These are phyloP conservation scores for Ranitomeya imitator DNA, from an alignment of 2,113 vertebrate species.

Conservation along the genomic window DNA sequence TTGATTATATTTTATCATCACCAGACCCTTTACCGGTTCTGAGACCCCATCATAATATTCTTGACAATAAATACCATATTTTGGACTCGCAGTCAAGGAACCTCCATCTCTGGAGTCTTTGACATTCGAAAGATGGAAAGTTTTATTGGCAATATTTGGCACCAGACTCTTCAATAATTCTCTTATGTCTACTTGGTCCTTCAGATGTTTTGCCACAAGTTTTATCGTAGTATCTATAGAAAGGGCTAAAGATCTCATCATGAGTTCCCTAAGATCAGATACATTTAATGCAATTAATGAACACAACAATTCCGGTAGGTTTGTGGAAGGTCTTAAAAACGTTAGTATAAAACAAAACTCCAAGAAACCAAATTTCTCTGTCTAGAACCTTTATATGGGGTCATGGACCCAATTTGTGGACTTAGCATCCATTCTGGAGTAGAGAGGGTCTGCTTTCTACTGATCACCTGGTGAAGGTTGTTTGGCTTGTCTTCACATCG, in stretches of 20 bases:
- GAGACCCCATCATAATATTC: constrained; percentile 68
- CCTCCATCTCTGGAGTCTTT: constrained; percentile 80
- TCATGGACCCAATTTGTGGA: no score
- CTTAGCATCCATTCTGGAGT: no score
- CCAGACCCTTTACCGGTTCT: constrained; percentile 80
- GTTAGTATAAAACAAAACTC: no score
- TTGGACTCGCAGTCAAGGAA: constrained; percentile 80
- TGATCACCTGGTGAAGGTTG: no score
- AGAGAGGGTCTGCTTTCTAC: no score
- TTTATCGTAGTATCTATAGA: not conserved
- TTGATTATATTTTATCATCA: constrained; percentile 95
- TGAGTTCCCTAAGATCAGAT: not conserved
- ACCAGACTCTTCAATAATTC: not conserved
- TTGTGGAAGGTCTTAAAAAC: no score
- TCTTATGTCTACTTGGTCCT: not conserved
- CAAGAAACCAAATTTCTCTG: no score
- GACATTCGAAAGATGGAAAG: not conserved
- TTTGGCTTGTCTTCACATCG: no score
- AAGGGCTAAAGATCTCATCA: not conserved
- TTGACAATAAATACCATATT: constrained; percentile 69
- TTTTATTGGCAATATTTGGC: not conserved
- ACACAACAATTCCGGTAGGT: no score
- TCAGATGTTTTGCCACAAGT: not conserved
- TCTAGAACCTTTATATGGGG: no score
- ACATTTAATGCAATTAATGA: not conserved